These are phyloP conservation scores for Tupaia tana DNA, from an alignment of 2,113 vertebrate genomes.

Conservation along the genomic window DNA sequence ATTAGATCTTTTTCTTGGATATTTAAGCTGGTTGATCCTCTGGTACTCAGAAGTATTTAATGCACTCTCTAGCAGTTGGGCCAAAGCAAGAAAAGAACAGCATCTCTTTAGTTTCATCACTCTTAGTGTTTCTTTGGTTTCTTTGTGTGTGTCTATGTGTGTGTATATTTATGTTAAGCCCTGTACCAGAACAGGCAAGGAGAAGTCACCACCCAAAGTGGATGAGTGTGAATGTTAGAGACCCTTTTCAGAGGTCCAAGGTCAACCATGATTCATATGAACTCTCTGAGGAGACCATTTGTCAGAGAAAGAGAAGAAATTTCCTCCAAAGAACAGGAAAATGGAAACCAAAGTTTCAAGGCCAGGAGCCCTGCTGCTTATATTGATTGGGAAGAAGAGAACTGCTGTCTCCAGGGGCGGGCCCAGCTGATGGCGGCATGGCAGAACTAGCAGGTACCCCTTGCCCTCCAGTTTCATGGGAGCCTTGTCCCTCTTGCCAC, in stretches of 20 bases:
- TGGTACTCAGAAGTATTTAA: background rate
- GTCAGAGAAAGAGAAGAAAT: conserved; percentile 26
- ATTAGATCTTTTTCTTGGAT: background rate
- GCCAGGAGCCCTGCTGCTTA: conserved; percentile 2
- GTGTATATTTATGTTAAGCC: too few species aligned
- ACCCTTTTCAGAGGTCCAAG: background rate
- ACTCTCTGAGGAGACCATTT: background rate
- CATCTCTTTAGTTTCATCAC: background rate
- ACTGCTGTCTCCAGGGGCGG: background rate
- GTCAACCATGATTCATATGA: background rate
- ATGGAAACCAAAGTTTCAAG: conserved; percentile 20
- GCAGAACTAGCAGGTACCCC: background rate
- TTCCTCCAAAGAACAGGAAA: background rate
- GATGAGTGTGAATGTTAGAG: background rate
- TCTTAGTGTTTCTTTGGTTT: background rate
- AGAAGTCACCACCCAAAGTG: background rate
- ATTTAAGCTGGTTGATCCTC: background rate
- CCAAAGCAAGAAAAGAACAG: background rate
- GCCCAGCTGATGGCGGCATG: conserved; percentile 12
- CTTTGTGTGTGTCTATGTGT: background rate
- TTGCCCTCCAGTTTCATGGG: background rate
- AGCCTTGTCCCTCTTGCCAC: background rate
- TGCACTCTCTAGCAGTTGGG: background rate
- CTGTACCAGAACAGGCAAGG: background rate
- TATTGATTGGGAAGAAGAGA: background rate